Evolutionary conservation across 2,888 invertebrate genomes (phyloP).

Genomic region (Eristalis tenax): DNA sequence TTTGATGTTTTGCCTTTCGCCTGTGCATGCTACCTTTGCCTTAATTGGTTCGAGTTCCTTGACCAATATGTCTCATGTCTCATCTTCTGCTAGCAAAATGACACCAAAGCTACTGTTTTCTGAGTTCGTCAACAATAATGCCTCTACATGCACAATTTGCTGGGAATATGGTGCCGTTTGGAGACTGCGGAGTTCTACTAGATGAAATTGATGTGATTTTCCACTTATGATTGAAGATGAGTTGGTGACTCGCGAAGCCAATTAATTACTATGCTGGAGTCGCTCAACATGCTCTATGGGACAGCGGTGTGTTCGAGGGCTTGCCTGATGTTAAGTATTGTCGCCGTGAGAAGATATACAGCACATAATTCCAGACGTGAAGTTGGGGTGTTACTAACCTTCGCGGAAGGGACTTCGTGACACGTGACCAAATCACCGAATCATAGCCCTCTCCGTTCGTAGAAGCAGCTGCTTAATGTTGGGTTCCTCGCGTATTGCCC

Average conservation of each 20-base stretch:
- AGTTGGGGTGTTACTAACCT: constrained; percentile 45
- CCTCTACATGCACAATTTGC: constrained; percentile 40
- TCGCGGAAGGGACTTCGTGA: too few species aligned
- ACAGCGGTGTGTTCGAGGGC: neutral
- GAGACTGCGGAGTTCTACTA: constrained; percentile 3
- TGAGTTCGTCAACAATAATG: neutral
- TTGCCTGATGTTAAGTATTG: neutral
- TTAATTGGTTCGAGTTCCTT: constrained; percentile 22
- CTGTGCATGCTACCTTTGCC: neutral
- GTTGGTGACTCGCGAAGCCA: constrained; percentile 30
- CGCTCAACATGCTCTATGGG: neutral
- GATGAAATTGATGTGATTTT: constrained; percentile 35
- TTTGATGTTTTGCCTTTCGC: neutral
- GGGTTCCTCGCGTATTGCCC: too few species aligned
- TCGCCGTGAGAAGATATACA: neutral
- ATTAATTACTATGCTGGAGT: constrained; percentile 17
- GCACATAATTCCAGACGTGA: neutral
- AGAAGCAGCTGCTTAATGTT: too few species aligned
- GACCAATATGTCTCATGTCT: neutral
- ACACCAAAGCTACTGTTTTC: constrained; percentile 18
- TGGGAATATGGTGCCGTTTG: constrained; percentile 2
- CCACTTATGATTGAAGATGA: constrained; percentile 33
- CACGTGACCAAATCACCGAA: constrained; percentile 20
- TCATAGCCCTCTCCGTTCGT: too few species aligned
- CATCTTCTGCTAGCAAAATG: constrained; percentile 5